Evolutionary conservation across 1,140 invertebrate species (phyloP), one percentile per base, ranked within the genome.

Genomic region (Pseudoatta argentina): DNA sequence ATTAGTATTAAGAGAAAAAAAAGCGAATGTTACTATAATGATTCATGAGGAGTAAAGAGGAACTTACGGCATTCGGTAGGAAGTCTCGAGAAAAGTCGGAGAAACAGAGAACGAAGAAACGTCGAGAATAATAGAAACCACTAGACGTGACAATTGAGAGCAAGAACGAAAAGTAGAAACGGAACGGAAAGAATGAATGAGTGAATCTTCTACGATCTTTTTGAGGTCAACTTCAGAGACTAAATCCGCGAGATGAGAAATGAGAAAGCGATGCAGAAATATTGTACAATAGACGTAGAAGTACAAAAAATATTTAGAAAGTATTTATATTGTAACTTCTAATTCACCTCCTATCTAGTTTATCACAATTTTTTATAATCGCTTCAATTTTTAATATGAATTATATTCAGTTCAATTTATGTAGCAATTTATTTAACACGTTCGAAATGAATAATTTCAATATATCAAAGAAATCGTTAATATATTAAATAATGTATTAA

Each of bases 81-180:
- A 64, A 75, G 71, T 51, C 51, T 73, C 16, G 44, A 55, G 61
- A 87, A 82, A 67, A 77, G 39, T 66, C 59, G 55, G 59, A 66
- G 69, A 87, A 87, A 61, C 64, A 48, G 59, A 66, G 69, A 87
- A 87, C 59, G 81, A 51, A 55, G 21, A 48, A 69, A 59, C 77
- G 82, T 79, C 71, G 79, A 88, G 79, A 79, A 53, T 75, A 85
- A 79, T 72, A 86, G 71, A 88, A 86, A 75, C 48, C 66, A 27
- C 51, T 71, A 61, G 79, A 83, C 53, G n/a, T 61, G 4, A 34
- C 10, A 59, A 48, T 21, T 39, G 63, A 69, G 48, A 21, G n/a
- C 30, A 48, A 39, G n/a, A 39, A 59, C 12, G 53, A n/a, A 57
- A 57, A 12, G 21, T 77, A 16, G 77, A 6, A 44, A 57, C 16